Base-by-base conservation (phyloP, 2,797 vertebrate genomes). In the Aldrovandia affinis region DNA sequence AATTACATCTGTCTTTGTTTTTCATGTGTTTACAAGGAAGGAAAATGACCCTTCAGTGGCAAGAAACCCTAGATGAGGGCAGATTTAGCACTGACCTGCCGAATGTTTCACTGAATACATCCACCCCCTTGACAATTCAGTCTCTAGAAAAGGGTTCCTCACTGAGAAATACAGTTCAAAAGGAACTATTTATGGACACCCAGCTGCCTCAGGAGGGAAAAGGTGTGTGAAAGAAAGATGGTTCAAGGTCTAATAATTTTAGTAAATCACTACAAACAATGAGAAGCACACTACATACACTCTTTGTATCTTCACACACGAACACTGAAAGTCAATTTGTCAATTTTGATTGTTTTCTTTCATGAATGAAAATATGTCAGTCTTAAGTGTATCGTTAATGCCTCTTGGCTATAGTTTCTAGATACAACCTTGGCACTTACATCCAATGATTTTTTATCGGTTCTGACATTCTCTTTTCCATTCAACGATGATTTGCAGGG, bases 41-140 rank as follows among this genome's bases (percentile, higher is more conserved):
- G 55, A 87, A 83, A 50, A 2, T 80, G 33, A 79, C 52, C 2
- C 0, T 25, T 79, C 83, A 57, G 33, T 59, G 28, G n/a, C 80
- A 89, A 18, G 87, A 44, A 82, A 89, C 81, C 0, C 2, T 83
- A 2, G 78, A 89, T 1, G 92, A 93, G 80, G 86, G 47, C 33
- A 54, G 82, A 0, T 93, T 94, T 83, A 87, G 33, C 82, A 83
- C 81, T n/a, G 82, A 86, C 8, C 59, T 93, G 30, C 30, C 88
- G 36, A 85, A 79, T 78, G 8, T 44, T 20, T 54, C 89, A 10
- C 83, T 78, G 12, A 84, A 84, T 52, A 89, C 90, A 2, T 94
- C 94, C 0, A 93, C 93, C 50, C 92, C 91, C 0, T 0, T 89
- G 6, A 55, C 87, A 81, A 88, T 92, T 9, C 86, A 52, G 18